A percentile compares a stretch with the other conserved stretches of the same genome.
phyloP scores from a whole-genome alignment of 2,113 vertebrate genomes.

The Mustela nigripes region DNA sequence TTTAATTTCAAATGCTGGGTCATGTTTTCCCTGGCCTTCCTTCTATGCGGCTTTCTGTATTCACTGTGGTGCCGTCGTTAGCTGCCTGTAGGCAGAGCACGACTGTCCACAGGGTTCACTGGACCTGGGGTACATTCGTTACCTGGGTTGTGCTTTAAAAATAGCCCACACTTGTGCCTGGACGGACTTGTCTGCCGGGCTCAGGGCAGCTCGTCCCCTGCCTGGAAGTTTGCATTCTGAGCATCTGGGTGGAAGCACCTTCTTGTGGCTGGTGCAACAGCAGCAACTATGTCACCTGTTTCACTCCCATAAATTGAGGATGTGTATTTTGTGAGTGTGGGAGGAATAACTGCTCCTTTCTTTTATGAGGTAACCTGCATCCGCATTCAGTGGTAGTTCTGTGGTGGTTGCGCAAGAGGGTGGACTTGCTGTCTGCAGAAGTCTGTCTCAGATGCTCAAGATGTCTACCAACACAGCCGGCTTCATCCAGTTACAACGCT shows the following conservation, averaged over 20 bases:
- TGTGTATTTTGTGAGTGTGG: neutral
- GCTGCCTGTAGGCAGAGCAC: neutral
- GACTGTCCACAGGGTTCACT: neutral
- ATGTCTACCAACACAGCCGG: neutral
- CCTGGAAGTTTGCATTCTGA: neutral
- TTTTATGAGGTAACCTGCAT: neutral
- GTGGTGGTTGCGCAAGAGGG: neutral
- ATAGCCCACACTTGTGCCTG: neutral
- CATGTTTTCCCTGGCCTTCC: neutral
- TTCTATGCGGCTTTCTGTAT: neutral
- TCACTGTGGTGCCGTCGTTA: accelerated
- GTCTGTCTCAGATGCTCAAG: neutral
- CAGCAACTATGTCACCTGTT: neutral
- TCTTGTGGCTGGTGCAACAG: neutral
- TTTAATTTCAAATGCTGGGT: neutral
- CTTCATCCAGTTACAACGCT: neutral
- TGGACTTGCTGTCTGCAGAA: neutral
- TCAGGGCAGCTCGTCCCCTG: neutral
- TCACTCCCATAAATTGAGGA: neutral
- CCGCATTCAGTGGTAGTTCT: neutral
- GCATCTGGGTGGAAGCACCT: accelerated
- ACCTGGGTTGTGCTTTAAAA: neutral
- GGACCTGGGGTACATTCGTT: neutral
- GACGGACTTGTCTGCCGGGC: neutral
- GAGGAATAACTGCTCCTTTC: neutral